Conservation (phyloP, 2,797 vertebrate species). For the Benthosema pterotum region DNA sequence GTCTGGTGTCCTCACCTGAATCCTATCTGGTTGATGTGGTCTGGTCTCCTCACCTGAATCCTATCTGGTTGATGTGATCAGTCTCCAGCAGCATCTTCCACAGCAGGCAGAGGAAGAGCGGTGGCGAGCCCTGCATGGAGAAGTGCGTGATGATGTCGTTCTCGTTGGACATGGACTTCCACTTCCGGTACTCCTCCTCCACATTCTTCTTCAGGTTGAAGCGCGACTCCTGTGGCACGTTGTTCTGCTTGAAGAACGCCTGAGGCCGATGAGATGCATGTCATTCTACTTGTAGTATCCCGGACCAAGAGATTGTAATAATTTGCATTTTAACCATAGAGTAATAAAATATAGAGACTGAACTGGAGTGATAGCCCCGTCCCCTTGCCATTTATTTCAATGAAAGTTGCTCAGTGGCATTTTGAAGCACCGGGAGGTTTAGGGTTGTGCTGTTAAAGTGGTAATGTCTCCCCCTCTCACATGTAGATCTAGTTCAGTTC, state of each 20-base stretch:
- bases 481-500: no score
- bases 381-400: no score
- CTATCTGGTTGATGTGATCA: slow-evolving; percentile 97
- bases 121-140: slow-evolving; percentile 92
- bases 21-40: slow-evolving; percentile 98
- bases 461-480: no score
- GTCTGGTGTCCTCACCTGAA: slow-evolving; percentile 83
- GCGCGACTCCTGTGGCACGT: slow-evolving; percentile 96
- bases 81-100: slow-evolving; percentile 99
- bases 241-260: slow-evolving; percentile 99
- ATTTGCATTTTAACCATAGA: no score
- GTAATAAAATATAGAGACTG: no score
- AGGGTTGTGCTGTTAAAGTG: no score
- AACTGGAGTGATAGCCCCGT: no score
- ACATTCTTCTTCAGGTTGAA: slow-evolving; percentile 99
- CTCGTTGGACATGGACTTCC: slow-evolving; percentile 98
- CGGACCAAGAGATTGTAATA: no score
- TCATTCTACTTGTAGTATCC: no score
- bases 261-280: slow-evolving; percentile 50
- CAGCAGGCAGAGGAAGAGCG: slow-evolving; percentile 95
- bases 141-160: slow-evolving; percentile 97
- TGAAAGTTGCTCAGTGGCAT: no score
- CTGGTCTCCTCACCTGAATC: slow-evolving; percentile 82
- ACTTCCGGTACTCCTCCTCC: slow-evolving; percentile 98
- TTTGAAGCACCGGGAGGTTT: no score